Evolutionary conservation across 2,797 vertebrate genomes (phyloP).

Genomic region (Chaunax sp.): DNA sequence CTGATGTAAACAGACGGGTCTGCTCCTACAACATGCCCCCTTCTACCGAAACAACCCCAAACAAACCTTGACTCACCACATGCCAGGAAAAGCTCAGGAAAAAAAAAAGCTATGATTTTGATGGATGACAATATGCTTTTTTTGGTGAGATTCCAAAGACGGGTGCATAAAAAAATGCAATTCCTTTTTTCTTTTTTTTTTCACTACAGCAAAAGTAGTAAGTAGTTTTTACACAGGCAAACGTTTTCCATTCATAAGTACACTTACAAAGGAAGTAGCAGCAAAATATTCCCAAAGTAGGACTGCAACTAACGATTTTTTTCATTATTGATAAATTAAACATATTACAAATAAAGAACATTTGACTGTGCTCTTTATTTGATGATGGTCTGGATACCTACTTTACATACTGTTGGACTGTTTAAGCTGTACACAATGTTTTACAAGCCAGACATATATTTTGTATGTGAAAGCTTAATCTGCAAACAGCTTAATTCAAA

Average conservation of each 20-base stretch:
- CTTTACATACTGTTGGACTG: not conserved
- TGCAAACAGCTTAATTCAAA: too few species aligned
- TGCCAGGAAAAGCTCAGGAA: conserved; percentile 4
- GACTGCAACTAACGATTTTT: not conserved
- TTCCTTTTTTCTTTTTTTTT: too few species aligned
- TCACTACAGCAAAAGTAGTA: not conserved
- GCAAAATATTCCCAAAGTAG: too few species aligned
- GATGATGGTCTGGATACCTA: too few species aligned
- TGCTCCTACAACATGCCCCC: conserved; percentile 46
- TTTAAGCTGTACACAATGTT: too few species aligned
- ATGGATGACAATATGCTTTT: not conserved
- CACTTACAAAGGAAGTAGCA: not conserved
- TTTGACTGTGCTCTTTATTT: too few species aligned
- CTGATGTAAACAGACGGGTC: conserved; percentile 69
- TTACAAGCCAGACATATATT: too few species aligned
- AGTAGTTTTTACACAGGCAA: not conserved
- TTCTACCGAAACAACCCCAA: conserved; percentile 32
- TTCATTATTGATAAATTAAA: too few species aligned
- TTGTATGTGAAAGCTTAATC: not conserved
- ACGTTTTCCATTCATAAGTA: not conserved
- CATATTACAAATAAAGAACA: too few species aligned
- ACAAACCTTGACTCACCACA: conserved; percentile 30
- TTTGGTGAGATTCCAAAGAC: not conserved
- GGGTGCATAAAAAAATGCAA: too few species aligned
- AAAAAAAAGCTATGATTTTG: not conserved